Evolutionary conservation across 2,888 invertebrate genomes (phyloP).

Genomic region (Dendrolimus houi): DNA sequence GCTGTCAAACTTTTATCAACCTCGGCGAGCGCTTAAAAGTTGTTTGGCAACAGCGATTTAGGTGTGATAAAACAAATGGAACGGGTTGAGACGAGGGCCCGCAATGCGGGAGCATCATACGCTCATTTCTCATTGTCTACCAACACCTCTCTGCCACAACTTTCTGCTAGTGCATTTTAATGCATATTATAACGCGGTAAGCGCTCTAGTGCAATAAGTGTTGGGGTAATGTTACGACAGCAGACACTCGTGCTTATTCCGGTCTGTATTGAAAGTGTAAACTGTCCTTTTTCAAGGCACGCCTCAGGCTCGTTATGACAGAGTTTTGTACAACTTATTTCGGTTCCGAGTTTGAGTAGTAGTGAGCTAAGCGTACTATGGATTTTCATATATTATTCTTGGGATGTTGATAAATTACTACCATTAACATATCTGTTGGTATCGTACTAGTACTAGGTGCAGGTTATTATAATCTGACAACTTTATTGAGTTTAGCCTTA

Average conservation of each 20-base stretch:
- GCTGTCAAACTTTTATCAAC: constrained; percentile 69
- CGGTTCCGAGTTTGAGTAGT: constrained; percentile 58
- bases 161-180: constrained; percentile 66
- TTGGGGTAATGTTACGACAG: constrained; percentile 53
- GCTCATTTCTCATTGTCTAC: constrained; percentile 71
- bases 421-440: constrained; percentile 10
- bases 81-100: constrained; percentile 47
- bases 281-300: constrained; percentile 68
- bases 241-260: constrained; percentile 44
- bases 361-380: constrained; percentile 47
- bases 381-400: constrained; percentile 34
- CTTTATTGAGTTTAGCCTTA: constrained; percentile 35
- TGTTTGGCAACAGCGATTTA: constrained; percentile 68
- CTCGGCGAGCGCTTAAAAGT: constrained; percentile 42
- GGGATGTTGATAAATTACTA: constrained; percentile 30
- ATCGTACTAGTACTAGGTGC: background rate
- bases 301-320: constrained; percentile 60
- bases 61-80: constrained; percentile 68
- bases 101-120: constrained; percentile 69
- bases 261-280: constrained; percentile 71
- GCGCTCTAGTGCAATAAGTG: constrained; percentile 59
- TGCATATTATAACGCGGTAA: constrained; percentile 72
- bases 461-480: constrained; percentile 30
- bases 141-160: constrained; percentile 49
- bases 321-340: constrained; percentile 64